Percentiles rank a stretch among this genome's conserved stretches.
phyloP scores from a whole-genome alignment of 2,113 vertebrate genomes.

The Pterocles burchelli region DNA sequence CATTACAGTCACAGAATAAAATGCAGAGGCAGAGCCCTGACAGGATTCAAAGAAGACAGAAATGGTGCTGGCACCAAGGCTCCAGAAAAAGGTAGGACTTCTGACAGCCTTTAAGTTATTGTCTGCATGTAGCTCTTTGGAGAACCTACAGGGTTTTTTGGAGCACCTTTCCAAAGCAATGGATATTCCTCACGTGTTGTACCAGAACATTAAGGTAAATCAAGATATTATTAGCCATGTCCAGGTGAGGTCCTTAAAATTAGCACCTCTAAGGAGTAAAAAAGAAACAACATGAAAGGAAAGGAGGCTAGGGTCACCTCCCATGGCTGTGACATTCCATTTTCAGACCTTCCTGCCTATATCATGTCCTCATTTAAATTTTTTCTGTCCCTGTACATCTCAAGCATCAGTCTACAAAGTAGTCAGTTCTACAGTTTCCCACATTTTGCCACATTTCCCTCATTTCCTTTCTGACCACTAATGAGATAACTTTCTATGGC shows the following conservation, averaged over 20 bases:
- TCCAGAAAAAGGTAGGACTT: neutral
- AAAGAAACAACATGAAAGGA: neutral
- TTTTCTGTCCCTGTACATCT: neutral
- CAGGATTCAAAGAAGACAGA: neutral
- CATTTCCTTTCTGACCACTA: neutral
- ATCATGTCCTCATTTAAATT: neutral
- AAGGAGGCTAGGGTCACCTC: neutral
- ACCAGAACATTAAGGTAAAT: neutral
- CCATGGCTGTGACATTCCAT: neutral
- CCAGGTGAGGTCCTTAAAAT: neutral
- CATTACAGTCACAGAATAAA: neutral
- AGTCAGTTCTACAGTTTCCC: neutral
- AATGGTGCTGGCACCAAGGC: neutral
- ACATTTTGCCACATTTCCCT: neutral
- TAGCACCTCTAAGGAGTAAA: neutral
- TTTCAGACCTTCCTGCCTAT: neutral
- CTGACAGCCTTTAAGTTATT: neutral
- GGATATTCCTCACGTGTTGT: neutral
- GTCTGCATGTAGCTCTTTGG: neutral
- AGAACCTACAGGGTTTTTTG: neutral
- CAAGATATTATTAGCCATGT: neutral
- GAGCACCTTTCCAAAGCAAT: neutral
- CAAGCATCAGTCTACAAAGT: neutral
- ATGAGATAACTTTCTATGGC: neutral
- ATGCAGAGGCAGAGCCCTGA: neutral